Evolutionary conservation across 2,113 vertebrate genomes (phyloP).

Genomic region (Apteryx mantelli): DNA sequence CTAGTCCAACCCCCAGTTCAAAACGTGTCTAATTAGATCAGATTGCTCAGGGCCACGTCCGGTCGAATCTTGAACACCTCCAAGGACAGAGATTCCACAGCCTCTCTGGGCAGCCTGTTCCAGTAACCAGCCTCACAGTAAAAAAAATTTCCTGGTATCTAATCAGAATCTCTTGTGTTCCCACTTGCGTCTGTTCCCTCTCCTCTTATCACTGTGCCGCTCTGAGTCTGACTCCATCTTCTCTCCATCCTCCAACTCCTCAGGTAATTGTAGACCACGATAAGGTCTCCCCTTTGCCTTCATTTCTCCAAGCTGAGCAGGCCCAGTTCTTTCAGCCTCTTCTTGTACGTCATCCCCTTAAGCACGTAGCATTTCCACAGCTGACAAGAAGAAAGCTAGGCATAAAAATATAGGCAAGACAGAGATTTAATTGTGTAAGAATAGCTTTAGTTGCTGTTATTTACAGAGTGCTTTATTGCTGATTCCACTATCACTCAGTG

Average conservation of each 20-base stretch:
- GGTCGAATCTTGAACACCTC: background rate
- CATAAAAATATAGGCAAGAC: background rate
- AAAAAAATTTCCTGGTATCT: background rate
- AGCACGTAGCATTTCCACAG: background rate
- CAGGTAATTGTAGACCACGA: background rate
- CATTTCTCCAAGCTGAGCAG: background rate
- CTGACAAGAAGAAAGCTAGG: background rate
- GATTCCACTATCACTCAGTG: background rate
- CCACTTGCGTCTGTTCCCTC: background rate
- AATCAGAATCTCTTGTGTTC: background rate
- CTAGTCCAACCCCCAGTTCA: background rate
- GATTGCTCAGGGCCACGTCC: background rate
- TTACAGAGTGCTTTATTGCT: background rate
- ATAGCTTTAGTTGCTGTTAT: background rate
- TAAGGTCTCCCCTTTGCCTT: background rate
- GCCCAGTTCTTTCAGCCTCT: background rate
- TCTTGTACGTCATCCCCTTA: fast-evolving
- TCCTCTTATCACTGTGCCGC: background rate
- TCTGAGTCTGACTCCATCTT: background rate
- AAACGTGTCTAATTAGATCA: background rate
- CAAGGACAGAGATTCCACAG: background rate
- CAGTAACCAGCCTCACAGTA: background rate
- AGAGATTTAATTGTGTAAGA: background rate
- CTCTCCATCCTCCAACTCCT: background rate
- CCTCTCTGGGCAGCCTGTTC: background rate